phyloP scores from a whole-genome alignment of 2,888 invertebrate species.

The Nesidiocoris tenuis region DNA sequence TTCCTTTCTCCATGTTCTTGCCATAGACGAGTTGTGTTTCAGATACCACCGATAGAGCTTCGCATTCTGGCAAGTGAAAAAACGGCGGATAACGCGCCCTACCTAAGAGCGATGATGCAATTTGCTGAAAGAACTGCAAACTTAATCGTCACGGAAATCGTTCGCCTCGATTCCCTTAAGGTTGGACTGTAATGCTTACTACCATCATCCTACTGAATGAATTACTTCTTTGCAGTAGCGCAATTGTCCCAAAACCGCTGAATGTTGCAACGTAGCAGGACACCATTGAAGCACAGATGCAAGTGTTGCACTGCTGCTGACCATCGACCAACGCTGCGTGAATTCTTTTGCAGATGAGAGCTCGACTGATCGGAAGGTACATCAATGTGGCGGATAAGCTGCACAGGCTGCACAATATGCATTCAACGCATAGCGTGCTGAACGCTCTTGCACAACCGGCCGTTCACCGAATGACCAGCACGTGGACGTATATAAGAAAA shows the following conservation, averaged over 20 bases:
- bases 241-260: too few species aligned
- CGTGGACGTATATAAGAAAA: slow-evolving; percentile 59
- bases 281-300: too few species aligned
- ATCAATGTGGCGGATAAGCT: slow-evolving; percentile 61
- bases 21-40: slow-evolving; percentile 45
- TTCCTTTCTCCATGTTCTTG: too few species aligned
- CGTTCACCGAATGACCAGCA: slow-evolving; percentile 57
- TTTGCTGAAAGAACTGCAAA: slow-evolving; percentile 60
- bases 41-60: slow-evolving; percentile 57
- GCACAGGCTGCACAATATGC: slow-evolving; percentile 58
- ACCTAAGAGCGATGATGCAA: slow-evolving; percentile 58
- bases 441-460: slow-evolving; percentile 59
- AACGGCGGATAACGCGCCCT: slow-evolving; percentile 58
- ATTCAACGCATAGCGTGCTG: slow-evolving; percentile 59
- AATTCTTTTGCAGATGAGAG: slow-evolving; percentile 54
- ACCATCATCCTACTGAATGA: neutral
- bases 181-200: slow-evolving; percentile 49
- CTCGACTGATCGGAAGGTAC: slow-evolving; percentile 59
- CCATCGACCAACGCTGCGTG: too few species aligned
- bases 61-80: slow-evolving; percentile 56
- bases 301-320: too few species aligned
- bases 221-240: neutral
- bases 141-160: slow-evolving; percentile 58
- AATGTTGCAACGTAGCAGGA: too few species aligned
- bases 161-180: slow-evolving; percentile 55